A percentile compares a stretch with the other conserved stretches of the same genome.
phyloP scores from a whole-genome alignment of 2,113 vertebrate species.

The Marcusenius ussheri region DNA sequence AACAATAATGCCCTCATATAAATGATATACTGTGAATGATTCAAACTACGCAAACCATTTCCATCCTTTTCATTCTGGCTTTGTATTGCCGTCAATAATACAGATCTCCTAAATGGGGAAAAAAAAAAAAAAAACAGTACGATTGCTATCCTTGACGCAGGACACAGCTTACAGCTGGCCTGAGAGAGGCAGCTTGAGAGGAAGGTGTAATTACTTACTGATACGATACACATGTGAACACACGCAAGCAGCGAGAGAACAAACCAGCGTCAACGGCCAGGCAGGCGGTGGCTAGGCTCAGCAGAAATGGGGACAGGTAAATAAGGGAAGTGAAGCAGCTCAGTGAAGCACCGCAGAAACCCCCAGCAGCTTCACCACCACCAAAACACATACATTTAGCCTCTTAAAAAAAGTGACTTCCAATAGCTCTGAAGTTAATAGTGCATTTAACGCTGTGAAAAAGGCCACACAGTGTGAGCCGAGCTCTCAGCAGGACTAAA shows the following conservation, averaged over 20 bases:
- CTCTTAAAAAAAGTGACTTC: not conserved
- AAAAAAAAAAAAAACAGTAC: not conserved
- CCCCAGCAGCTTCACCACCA: not conserved
- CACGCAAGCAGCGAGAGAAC: not conserved
- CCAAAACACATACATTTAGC: not conserved
- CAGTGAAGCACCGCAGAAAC: not conserved
- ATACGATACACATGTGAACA: not conserved
- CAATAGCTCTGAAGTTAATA: not conserved
- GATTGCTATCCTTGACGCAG: not conserved
- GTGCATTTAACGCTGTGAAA: slow-evolving; percentile 1
- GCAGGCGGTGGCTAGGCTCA: not conserved
- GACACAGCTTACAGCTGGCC: not conserved
- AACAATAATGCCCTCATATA: not conserved
- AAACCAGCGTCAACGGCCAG: not conserved
- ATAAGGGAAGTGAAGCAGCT: not conserved
- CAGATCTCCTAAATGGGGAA: not conserved
- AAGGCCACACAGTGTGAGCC: not conserved
- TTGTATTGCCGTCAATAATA: not conserved
- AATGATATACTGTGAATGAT: not conserved
- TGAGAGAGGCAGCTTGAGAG: not conserved
- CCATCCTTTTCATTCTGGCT: not conserved
- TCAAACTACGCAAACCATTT: not conserved
- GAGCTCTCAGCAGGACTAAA: slow-evolving; percentile 10
- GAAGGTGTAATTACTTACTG: not conserved
- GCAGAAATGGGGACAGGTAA: not conserved